A percentile compares a stretch with the other conserved stretches of the same genome.
phyloP scores from a whole-genome alignment of 1,140 invertebrate species.

The Drosophila jambulina region DNA sequence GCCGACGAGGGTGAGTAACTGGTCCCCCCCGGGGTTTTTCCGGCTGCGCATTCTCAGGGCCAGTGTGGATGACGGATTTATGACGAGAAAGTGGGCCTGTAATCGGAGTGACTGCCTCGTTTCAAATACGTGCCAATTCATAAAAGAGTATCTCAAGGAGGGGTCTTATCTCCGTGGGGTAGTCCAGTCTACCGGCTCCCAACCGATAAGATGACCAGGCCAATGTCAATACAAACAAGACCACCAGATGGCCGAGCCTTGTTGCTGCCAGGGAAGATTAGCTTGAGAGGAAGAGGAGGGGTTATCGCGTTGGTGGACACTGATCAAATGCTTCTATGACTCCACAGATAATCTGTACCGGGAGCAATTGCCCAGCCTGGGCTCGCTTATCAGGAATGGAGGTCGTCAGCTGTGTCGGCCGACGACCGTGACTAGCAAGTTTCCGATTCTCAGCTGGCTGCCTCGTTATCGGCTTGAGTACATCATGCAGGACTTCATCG shows the following conservation, averaged over 20 bases:
- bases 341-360: conserved; percentile 67
- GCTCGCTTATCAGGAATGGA: conserved; percentile 53
- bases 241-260: conserved; percentile 12
- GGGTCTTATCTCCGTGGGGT: conserved; percentile 34
- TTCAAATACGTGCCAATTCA: conserved; percentile 54
- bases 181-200: conserved; percentile 1
- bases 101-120: conserved; percentile 2
- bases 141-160: conserved; percentile 40
- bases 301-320: background rate
- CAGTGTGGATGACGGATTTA: conserved; percentile 11
- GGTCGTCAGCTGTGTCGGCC: conserved; percentile 80
- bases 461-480: conserved; percentile 87
- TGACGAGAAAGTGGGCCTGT: conserved; percentile 13
- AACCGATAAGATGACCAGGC: conserved; percentile 29
- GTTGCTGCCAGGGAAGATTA: conserved; percentile 45
- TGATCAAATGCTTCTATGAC: conserved; percentile 6
- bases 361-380: conserved; percentile 69
- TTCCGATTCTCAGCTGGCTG: conserved; percentile 89
- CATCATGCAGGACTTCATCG: conserved; percentile 90
- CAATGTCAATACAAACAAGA: conserved; percentile 21
- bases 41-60: conserved; percentile 16
- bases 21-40: conserved; percentile 20
- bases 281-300: conserved; percentile 2
- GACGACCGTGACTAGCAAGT: conserved; percentile 85
- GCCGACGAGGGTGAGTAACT: conserved; percentile 56